Conservation (phyloP, 1,140 invertebrate genomes). For the Coelopa frigida region DNA sequence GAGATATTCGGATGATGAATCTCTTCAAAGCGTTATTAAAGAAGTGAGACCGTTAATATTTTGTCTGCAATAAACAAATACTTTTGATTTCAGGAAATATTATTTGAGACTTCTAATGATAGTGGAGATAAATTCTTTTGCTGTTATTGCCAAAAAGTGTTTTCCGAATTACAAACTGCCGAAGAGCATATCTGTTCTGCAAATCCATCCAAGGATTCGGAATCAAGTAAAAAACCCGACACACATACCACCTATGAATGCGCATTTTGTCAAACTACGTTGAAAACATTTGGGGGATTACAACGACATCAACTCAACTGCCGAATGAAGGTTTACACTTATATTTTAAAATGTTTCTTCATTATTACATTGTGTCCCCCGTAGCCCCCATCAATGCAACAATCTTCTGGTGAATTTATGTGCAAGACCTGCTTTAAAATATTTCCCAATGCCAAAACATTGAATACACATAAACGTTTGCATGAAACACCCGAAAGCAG, state of each 20-base stretch:
- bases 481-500: neutral
- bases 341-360: neutral
- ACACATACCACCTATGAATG: neutral
- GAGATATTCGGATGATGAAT: neutral
- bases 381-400: neutral
- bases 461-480: neutral
- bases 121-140: slow-evolving; percentile 32
- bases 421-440: slow-evolving; percentile 3
- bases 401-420: neutral
- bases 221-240: neutral
- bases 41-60: neutral
- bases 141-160: slow-evolving; percentile 35
- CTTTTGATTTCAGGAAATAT: slow-evolving; percentile 1
- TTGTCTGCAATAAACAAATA: neutral
- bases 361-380: neutral
- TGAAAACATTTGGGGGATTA: neutral
- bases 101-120: neutral
- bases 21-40: neutral
- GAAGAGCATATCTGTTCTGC: slow-evolving; percentile 31
- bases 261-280: slow-evolving; percentile 2
- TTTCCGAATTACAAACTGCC: slow-evolving; percentile 25
- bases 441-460: neutral
- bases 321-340: neutral
- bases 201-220: neutral
- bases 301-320: slow-evolving; percentile 1